These are phyloP conservation scores for Netelia inedita DNA, from an alignment of 2,888 invertebrate species.

Conservation along the genomic window DNA sequence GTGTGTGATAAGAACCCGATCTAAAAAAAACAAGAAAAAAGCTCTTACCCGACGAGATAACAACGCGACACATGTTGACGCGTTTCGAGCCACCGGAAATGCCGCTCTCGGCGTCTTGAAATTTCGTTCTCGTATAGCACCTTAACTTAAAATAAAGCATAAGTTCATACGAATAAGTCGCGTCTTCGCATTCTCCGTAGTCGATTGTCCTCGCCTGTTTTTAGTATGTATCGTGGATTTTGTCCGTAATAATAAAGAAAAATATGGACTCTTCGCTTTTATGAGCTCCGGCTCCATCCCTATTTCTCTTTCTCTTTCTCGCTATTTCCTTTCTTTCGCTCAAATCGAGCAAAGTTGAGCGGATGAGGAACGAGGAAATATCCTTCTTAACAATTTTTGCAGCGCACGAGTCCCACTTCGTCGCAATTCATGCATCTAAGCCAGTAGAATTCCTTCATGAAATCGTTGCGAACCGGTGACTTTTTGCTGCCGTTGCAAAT, in stretches of 20 bases:
- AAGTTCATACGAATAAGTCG: slow-evolving; percentile 60
- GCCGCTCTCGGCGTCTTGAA: background rate
- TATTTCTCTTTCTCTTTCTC: slow-evolving; percentile 31
- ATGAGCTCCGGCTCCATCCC: background rate
- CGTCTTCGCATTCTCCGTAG: slow-evolving; percentile 1
- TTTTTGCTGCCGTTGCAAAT: slow-evolving; percentile 98
- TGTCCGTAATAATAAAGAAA: slow-evolving; percentile 14
- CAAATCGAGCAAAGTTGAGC: slow-evolving; percentile 45
- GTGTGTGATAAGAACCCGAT: slow-evolving; percentile 10
- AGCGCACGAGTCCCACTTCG: slow-evolving; percentile 96
- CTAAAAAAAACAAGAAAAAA: slow-evolving; percentile 26
- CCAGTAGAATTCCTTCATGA: slow-evolving; percentile 97
- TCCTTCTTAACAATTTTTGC: slow-evolving; percentile 90
- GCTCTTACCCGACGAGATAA: slow-evolving; percentile 22
- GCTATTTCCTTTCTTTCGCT: background rate
- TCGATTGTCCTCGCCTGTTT: background rate
- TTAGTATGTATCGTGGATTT: slow-evolving; percentile 4
- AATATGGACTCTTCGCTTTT: slow-evolving; percentile 1
- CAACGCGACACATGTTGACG: slow-evolving; percentile 13
- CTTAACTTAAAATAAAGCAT: slow-evolving; percentile 72
- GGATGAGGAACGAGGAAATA: slow-evolving; percentile 35
- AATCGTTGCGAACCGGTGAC: slow-evolving; percentile 96
- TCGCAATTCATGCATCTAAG: slow-evolving; percentile 98
- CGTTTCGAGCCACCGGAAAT: slow-evolving; percentile 7
- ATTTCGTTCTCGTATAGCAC: slow-evolving; percentile 75